Evolutionary conservation across 2,888 invertebrate genomes (phyloP).

Genomic region (Acheta domesticus): DNA sequence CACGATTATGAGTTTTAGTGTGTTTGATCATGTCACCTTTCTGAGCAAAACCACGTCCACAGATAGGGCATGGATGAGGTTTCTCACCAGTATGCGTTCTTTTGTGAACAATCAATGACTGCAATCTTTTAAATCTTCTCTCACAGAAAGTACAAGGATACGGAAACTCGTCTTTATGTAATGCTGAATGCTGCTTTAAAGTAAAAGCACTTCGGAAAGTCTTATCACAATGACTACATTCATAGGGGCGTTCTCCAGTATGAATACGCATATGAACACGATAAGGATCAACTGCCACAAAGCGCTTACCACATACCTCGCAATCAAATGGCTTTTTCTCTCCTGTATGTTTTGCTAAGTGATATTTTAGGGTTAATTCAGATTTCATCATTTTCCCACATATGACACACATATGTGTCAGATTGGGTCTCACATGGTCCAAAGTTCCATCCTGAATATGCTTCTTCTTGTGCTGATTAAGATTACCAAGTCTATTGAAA

Average conservation of each 20-base stretch:
- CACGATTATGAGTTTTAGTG: constrained; percentile 34
- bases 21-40: constrained; percentile 37
- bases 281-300: constrained; percentile 34
- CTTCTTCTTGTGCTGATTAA: constrained; percentile 37
- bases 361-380: constrained; percentile 36
- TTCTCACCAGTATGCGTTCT: constrained; percentile 37
- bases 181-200: constrained; percentile 34
- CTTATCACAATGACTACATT: constrained; percentile 33
- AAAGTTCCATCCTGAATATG: constrained; percentile 26
- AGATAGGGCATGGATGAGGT: constrained; percentile 34
- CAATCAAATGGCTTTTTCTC: constrained; percentile 38
- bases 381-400: constrained; percentile 35
- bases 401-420: constrained; percentile 32
- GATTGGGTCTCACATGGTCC: not conserved
- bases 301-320: constrained; percentile 35
- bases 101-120: constrained; percentile 36
- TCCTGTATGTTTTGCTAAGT: constrained; percentile 36
- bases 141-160: constrained; percentile 36
- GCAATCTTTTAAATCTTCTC: constrained; percentile 35
- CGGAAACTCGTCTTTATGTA: constrained; percentile 36
- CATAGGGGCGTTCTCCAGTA: constrained; percentile 34
- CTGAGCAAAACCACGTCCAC: constrained; percentile 36
- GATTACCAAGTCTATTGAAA: constrained; percentile 36
- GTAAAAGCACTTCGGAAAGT: constrained; percentile 35
- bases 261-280: constrained; percentile 36